A percentile compares a stretch with the other conserved stretches of the same genome.
phyloP scores from a whole-genome alignment of 2,797 vertebrate species.

The Trachops cirrhosus region DNA sequence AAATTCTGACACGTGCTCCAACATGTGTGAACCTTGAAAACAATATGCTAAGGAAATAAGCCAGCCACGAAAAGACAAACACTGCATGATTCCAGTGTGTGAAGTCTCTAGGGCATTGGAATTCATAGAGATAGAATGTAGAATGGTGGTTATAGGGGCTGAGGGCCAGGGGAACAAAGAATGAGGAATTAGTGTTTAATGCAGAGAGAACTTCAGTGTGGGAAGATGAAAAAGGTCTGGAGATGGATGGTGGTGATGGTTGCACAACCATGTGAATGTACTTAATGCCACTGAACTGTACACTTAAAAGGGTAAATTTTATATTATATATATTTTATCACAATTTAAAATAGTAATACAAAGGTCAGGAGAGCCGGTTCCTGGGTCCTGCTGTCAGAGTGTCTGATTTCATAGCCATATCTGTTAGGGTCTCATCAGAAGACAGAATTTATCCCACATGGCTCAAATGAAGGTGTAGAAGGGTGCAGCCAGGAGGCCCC shows the following conservation, averaged over 20 bases:
- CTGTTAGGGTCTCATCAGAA: not conserved
- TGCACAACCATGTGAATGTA: not conserved
- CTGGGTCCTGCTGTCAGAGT: not conserved
- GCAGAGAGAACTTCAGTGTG: not conserved
- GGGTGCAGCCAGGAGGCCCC: no score
- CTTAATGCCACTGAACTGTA: not conserved
- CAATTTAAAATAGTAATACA: not conserved
- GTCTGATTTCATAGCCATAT: not conserved
- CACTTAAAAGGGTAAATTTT: not conserved
- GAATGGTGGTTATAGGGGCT: not conserved
- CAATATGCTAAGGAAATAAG: not conserved
- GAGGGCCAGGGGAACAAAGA: not conserved
- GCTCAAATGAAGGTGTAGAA: not conserved
- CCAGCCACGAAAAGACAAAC: not conserved
- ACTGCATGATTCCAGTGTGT: fast-evolving
- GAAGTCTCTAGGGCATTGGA: not conserved
- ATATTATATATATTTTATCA: not conserved
- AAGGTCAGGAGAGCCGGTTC: not conserved
- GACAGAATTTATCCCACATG: not conserved
- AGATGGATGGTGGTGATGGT: not conserved
- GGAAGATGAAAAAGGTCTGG: not conserved
- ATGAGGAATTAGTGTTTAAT: not conserved
- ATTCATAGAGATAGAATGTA: not conserved
- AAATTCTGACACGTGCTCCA: not conserved
- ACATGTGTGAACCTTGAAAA: not conserved